Conservation (phyloP, 2,797 vertebrate species). For the Perodicticus potto region DNA sequence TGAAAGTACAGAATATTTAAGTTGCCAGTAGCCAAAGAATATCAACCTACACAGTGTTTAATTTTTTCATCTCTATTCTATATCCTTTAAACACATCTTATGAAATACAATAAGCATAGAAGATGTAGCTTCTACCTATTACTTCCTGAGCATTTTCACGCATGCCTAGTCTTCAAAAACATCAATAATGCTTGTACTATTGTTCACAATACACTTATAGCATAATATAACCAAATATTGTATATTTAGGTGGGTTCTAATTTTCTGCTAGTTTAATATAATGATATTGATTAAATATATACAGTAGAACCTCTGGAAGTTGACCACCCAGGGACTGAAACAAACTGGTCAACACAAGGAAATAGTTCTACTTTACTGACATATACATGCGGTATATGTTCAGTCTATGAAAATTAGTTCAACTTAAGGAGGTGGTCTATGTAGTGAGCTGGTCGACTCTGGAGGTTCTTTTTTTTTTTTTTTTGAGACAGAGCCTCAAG, state of each 20-base stretch:
- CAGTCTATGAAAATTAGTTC: too few relatives aligned
- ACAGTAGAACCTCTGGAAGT: too few relatives aligned
- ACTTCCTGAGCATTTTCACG: neutral
- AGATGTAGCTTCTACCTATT: neutral
- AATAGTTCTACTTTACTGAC: too few relatives aligned
- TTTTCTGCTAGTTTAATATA: constrained; percentile 32
- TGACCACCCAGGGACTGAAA: too few relatives aligned
- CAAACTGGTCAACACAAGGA: too few relatives aligned
- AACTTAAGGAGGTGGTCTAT: too few relatives aligned
- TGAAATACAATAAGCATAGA: constrained; percentile 4
- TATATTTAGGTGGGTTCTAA: neutral
- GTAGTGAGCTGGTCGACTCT: too few relatives aligned
- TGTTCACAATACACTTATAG: neutral
- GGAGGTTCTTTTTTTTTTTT: too few relatives aligned
- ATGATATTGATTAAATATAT: neutral
- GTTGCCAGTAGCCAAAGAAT: neutral
- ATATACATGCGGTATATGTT: too few relatives aligned
- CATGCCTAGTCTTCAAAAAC: constrained; percentile 22
- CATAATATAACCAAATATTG: neutral
- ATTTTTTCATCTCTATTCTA: constrained; percentile 20
- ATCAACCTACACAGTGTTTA: neutral
- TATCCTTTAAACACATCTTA: neutral
- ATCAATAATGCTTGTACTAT: neutral
- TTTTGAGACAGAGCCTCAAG: too few relatives aligned
- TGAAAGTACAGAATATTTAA: constrained; percentile 48